Evolutionary conservation across 2,888 invertebrate genomes (phyloP), one percentile per base, ranked within the genome.

Genomic region (Yponomeuta sedellus): DNA sequence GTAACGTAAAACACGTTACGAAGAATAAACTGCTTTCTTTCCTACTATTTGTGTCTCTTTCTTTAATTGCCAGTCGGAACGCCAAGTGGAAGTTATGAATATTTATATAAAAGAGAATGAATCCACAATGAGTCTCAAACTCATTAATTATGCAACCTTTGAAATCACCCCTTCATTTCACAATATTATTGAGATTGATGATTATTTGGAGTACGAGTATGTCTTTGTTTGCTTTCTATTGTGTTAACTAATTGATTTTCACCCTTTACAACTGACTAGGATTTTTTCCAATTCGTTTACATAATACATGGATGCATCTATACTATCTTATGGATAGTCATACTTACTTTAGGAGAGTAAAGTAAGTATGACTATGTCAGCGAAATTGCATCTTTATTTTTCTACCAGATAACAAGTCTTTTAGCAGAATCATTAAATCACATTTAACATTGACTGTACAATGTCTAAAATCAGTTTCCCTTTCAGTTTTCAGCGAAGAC

Each of bases 401-500:
- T 8, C 34, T 1, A 4, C 25, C n/a, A n/a, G 25, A 25, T 25
- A 25, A 25, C 25, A 25, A 25, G 25, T 4, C 25, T 25, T 25
- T 34, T 8, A 1, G 34, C 34, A 5, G 0, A 34, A 34, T 34
- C 10, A 34, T 34, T 3, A 5, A 5, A 5, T 8, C 34, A 34
- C 8, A 34, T 34, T 34, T 8, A 8, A 34, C 10, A 8, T 8
- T 34, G 10, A 34, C 5, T 34, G 6, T 34, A 34, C 34, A 8
- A 34, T 34, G 1, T 5, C 34, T 34, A 34, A 34, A 8, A 34
- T 34, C 44, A 11, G 20, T 44, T 78, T 72, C 67, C 70, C 71
- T 92, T 87, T 83, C 92, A 93, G 95, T 97, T 83, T 97, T 96
- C 89, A 96, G 96, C 76, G 97, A 97, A 86, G 96, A 97, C 85